phyloP scores from a whole-genome alignment of 2,888 invertebrate genomes.

The Silvanus unidentatus region DNA sequence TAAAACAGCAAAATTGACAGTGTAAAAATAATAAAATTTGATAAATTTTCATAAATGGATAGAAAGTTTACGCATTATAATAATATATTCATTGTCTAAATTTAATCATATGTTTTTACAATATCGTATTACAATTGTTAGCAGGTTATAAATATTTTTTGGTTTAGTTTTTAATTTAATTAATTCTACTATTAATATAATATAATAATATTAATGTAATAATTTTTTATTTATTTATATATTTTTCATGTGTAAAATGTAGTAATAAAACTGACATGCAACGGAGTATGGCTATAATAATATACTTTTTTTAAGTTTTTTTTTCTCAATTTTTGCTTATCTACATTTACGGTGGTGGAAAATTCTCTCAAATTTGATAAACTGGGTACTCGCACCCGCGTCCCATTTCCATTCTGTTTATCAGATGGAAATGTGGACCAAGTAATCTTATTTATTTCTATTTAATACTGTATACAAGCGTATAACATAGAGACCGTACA shows the following conservation, averaged over 20 bases:
- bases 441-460: background rate
- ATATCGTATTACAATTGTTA: conserved; percentile 44
- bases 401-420: conserved; percentile 18
- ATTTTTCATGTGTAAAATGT: conserved; percentile 46
- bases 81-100: conserved; percentile 38
- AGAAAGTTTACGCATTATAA: conserved; percentile 37
- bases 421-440: conserved; percentile 15
- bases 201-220: conserved; percentile 41
- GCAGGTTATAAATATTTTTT: conserved; percentile 44
- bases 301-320: too few species aligned
- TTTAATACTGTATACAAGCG: conserved; percentile 36
- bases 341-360: conserved; percentile 7
- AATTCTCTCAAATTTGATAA: conserved; percentile 10
- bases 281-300: conserved; percentile 45
- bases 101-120: conserved; percentile 46
- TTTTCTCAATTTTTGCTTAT: too few species aligned
- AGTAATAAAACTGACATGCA: conserved; percentile 45
- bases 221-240: conserved; percentile 34
- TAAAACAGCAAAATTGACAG: conserved; percentile 43
- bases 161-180: conserved; percentile 34
- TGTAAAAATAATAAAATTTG: conserved; percentile 40
- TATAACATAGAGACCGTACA: conserved; percentile 12
- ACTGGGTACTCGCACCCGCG: conserved; percentile 37
- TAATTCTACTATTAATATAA: conserved; percentile 41
- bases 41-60: conserved; percentile 35